A percentile compares a stretch with the other conserved stretches of the same genome.
Conservation (phyloP, 2,888 invertebrate species). For the Gonocerus acuteangulatus region DNA sequence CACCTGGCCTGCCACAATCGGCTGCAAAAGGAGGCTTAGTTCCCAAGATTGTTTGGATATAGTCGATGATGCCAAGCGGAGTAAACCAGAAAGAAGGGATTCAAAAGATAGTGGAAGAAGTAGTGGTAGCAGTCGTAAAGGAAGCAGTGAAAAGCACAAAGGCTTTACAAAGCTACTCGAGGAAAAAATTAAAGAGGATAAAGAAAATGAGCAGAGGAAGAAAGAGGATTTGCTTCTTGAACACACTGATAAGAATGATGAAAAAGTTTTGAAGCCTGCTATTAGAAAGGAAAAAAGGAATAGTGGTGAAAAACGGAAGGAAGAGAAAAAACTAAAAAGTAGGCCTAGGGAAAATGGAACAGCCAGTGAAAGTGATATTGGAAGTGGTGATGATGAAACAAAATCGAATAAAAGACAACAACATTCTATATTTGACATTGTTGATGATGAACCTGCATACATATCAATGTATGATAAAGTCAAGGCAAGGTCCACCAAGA, state of each 20-base stretch:
- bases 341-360: conserved; percentile 45
- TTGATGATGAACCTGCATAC: conserved; percentile 80
- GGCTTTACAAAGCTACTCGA: conserved; percentile 53
- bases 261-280: conserved; percentile 32
- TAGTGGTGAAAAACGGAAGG: conserved; percentile 39
- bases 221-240: conserved; percentile 33
- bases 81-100: conserved; percentile 56
- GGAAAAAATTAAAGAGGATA: conserved; percentile 54
- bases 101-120: conserved; percentile 56
- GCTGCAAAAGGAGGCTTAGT: conserved; percentile 66
- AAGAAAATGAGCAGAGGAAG: conserved; percentile 45
- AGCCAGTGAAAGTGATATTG: conserved; percentile 42
- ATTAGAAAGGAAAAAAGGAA: conserved; percentile 40
- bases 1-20: conserved; percentile 54
- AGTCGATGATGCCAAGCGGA: conserved; percentile 50
- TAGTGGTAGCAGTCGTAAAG: conserved; percentile 38
- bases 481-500: conserved; percentile 86
- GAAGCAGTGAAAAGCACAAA: conserved; percentile 43
- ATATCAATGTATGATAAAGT: conserved; percentile 98
- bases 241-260: conserved; percentile 30
- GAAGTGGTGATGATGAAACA: conserved; percentile 40
- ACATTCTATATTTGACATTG: conserved; percentile 84
- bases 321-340: conserved; percentile 46
- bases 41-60: conserved; percentile 66
- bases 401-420: conserved; percentile 57